These are phyloP conservation scores for Furnarius figulus DNA, from an alignment of 2,113 vertebrate genomes.

Conservation along the genomic window DNA sequence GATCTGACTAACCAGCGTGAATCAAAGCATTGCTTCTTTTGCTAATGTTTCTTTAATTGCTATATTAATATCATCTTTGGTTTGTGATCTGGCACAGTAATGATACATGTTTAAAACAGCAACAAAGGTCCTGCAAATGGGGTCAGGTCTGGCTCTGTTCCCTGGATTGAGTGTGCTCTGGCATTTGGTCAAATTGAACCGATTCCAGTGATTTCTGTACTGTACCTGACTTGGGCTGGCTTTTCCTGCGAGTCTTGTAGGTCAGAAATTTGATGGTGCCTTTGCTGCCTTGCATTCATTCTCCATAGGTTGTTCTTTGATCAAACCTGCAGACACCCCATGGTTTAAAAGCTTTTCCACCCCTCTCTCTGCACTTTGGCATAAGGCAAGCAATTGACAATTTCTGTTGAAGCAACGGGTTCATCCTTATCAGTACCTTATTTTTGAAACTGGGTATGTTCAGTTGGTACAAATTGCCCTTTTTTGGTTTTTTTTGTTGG, in stretches of 20 bases:
- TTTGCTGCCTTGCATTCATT: background rate
- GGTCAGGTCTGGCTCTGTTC: slow-evolving; percentile 16
- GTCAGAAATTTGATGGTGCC: background rate
- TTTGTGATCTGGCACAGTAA: slow-evolving; percentile 1
- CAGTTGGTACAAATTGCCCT: background rate
- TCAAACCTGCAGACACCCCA: background rate
- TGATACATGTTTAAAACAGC: background rate
- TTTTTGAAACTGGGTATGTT: background rate
- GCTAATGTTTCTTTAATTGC: slow-evolving; percentile 11
- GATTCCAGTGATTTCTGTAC: background rate
- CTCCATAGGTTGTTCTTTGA: background rate
- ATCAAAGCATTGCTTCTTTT: background rate
- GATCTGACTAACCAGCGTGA: background rate
- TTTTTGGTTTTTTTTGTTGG: background rate
- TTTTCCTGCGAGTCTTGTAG: background rate
- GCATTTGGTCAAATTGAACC: background rate
- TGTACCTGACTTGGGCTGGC: background rate
- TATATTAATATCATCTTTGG: background rate
- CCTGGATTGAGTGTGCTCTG: background rate
- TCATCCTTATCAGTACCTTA: background rate
- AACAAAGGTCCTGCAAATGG: slow-evolving; percentile 11
- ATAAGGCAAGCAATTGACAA: background rate
- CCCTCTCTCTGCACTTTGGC: background rate
- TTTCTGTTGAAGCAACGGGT: background rate
- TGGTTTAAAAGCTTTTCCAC: background rate